Base-by-base conservation (phyloP, 2,797 vertebrate species). In the Micropoecilia bifurca region DNA sequence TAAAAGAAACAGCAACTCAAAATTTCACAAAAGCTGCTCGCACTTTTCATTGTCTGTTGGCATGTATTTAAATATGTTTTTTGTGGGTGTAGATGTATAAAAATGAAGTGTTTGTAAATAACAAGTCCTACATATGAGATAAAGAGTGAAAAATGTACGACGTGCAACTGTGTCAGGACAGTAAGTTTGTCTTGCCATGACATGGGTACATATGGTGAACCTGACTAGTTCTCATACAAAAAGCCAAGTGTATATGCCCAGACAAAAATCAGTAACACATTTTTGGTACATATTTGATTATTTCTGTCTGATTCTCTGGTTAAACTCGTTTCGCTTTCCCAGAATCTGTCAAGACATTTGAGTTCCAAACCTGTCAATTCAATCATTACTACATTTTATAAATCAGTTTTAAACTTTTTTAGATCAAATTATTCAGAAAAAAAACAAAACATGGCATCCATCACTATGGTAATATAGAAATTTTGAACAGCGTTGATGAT, bases 401-500 rank as follows among this genome's bases (percentile, higher is more conserved):
- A 36, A 82, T 45, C 45, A n/a, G 66, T 73, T 77, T 59, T 6
- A 20, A 69, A n/a, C 43, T 39, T 55, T 55, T 55, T 30, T 39
- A 16, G 28, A 1, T 81, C 16, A 59, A 68, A 74, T 75, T 71
- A 55, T 77, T 73, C 33, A 4, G 18, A 6, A 48, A 2, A 47
- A 48, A 5, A 4, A 4, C 36, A 4, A 48, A 47, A 14, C 9
- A 48, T 71, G n/a, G 18, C 10, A 61, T 80, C 57, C 22, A 76
- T 66, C 28, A 39, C 25, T 3, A 14, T 55, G 28, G 50, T 59
- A 18, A 73, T 71, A 41, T 80, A 79, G 73, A 0, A 71, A 73
- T 78, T 43, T 71, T 74, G 16, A n/a, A 72, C 63, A 33, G 47
- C 66, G 71, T 75, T 14, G 22, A 43, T 68, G 74, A 87, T 75